Evolutionary conservation across 2,888 invertebrate species (phyloP).

Genomic region (Onchidella celtica): DNA sequence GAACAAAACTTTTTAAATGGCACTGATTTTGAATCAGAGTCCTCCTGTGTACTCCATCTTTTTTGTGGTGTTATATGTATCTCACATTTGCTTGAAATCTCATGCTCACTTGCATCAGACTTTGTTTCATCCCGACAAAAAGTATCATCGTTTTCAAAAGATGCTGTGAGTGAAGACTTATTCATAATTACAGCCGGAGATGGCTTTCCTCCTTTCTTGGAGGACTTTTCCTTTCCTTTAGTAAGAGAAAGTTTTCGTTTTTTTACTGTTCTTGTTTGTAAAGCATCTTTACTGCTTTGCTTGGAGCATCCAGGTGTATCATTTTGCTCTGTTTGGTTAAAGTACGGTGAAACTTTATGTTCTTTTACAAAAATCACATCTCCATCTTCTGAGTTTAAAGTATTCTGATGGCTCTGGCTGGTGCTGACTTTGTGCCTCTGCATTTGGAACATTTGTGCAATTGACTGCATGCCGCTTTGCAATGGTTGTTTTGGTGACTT

Average conservation of each 20-base stretch:
- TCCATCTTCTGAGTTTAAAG: constrained; percentile 33
- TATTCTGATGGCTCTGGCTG: no score
- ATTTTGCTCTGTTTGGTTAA: constrained; percentile 8
- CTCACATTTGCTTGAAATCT: no score
- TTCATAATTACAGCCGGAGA: no score
- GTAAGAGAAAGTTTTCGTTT: constrained; percentile 30
- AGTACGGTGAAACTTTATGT: background rate
- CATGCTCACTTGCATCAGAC: no score
- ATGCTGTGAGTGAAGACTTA: background rate
- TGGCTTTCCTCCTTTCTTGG: no score
- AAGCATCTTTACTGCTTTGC: background rate
- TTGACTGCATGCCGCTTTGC: no score
- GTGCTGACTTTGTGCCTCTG: no score
- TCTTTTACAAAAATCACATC: constrained; percentile 3
- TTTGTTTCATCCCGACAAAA: no score
- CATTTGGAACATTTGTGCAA: no score
- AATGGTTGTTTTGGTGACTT: no score
- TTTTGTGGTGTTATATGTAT: background rate
- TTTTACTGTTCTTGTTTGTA: background rate
- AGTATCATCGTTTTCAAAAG: background rate
- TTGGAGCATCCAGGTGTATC: background rate
- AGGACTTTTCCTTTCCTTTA: background rate
- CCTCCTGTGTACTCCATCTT: background rate
- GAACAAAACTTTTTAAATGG: background rate
- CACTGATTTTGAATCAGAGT: background rate